Evolutionary conservation across 64 coral and sea anemone genomes (phyloP), one percentile per base, ranked within the genome.

Genomic region (Astreopora myriophthalma): DNA sequence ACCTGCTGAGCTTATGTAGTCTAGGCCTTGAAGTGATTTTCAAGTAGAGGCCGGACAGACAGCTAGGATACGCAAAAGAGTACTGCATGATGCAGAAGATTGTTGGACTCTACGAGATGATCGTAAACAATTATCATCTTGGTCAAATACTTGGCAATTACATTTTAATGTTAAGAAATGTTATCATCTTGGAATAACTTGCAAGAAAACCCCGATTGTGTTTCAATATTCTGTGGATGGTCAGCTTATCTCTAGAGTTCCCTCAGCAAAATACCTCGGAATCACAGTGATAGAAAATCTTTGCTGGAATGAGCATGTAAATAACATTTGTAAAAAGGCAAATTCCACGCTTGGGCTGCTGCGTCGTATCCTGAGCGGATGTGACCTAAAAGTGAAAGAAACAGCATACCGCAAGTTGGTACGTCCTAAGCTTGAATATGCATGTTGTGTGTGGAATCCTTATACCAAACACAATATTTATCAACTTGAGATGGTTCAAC

Each of bases 171-270:
- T 89, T 17, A 76, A 48, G 5, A 79, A 89, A 78, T 89, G 73
- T 28, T 89, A 89, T 89, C 87, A 91, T 27, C 51, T 82, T 27
- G 88, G 75, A 6, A 42, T 91, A 49, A 89, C 88, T n/a, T 39
- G 26, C 26, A 91, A 91, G 68, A 28, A 69, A 80, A 16, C 38
- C 5, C 89, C 76, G 6, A 12, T 83, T 64, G 30, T 31, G 48
- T 64, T 64, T 9, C 76, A 36, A 22, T 89, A 79, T 31, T 1
- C 26, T 12, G 35, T 89, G 74, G 42, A 89, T 89, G 46, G 66
- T 33, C 51, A 75, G 30, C 24, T 22, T 88, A 88, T 88, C 28
- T 58, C 86, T 29, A 74, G 38, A 89, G 51, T 26, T 33, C n/a
- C 69, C 17, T 75, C 86, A 27, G 57, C 73, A 19, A 64, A 76